These are phyloP conservation scores for Narcine bancroftii DNA, from an alignment of 2,113 vertebrate genomes.

Conservation along the genomic window DNA sequence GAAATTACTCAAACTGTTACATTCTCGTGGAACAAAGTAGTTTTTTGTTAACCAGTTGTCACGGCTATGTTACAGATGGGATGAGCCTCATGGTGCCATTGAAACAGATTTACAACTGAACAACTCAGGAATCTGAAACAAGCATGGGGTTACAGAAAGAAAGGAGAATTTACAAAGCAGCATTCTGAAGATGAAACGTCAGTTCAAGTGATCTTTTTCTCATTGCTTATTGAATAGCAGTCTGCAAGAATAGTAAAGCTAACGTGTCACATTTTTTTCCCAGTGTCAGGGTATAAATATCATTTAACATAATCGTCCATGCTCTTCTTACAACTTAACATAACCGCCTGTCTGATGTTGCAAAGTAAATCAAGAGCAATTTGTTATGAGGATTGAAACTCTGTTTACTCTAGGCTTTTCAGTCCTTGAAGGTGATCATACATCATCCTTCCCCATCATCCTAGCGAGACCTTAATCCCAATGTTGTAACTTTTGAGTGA, in stretches of 20 bases:
- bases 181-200: background rate
- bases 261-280: background rate
- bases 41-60: background rate
- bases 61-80: background rate
- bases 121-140: background rate
- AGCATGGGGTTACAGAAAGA: background rate
- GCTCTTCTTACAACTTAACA: background rate
- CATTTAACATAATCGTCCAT: background rate
- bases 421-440: background rate
- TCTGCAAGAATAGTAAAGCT: background rate
- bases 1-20: background rate
- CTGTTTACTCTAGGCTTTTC: background rate
- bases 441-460: background rate
- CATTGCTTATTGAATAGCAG: background rate
- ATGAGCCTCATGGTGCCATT: background rate
- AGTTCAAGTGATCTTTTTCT: background rate
- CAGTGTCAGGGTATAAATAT: background rate
- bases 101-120: background rate
- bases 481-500: background rate
- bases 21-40: background rate
- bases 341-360: background rate
- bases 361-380: conserved; percentile 16
- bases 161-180: background rate
- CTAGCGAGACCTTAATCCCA: background rate
- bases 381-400: conserved; percentile 8